Base-by-base conservation (phyloP, 2,888 invertebrate genomes). In the Rugalucina vietnamica region DNA sequence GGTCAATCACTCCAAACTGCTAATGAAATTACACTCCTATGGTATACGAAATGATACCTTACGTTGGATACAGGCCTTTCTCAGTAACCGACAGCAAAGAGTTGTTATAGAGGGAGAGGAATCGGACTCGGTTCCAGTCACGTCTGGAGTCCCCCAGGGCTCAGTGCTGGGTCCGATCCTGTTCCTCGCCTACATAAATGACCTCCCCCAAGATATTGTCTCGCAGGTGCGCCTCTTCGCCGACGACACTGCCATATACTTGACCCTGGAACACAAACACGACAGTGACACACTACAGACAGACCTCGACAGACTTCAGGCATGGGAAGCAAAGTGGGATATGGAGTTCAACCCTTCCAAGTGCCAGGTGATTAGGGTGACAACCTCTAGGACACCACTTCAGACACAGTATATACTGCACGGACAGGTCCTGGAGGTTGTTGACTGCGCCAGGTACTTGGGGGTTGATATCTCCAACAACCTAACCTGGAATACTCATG, bases 141-240 rank as follows among this genome's bases (percentile, higher is more conserved):
- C 57, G 32, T 74, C 79, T 14, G 39, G 43, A 10, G 79, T 73
- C n/a, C 73, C 82, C 21, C 79, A 79, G 27, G 82, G 75, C 12
- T 79, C 82, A 43, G 74, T 82, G 36, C 74, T 82, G 1, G 78
- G 82, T 39, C 82, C 78, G 3, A 69, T 73, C 10, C 27, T 79
- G 21, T 81, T 75, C 39, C 57, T 75, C 12, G n/a, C 70, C 1
- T 79, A 76, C 71, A 79, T 82, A 29, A 79, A 82, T 50, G 78
- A 77, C 74, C 14, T 79, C 1, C 57, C 49, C 8, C 37, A 82
- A 10, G 54, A 8, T 10, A 54, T 78, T 21, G 60, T 50, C 10
- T 73, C 78, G 3, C n/a, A 69, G 36, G 82, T 75, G 43, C 24
- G 75, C 12, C 73, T 83, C 27, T 76, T 83, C 34, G 84, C 77